Base-by-base conservation (phyloP, 2,888 invertebrate species). In the Cataglyphis rosenhaueri region DNA sequence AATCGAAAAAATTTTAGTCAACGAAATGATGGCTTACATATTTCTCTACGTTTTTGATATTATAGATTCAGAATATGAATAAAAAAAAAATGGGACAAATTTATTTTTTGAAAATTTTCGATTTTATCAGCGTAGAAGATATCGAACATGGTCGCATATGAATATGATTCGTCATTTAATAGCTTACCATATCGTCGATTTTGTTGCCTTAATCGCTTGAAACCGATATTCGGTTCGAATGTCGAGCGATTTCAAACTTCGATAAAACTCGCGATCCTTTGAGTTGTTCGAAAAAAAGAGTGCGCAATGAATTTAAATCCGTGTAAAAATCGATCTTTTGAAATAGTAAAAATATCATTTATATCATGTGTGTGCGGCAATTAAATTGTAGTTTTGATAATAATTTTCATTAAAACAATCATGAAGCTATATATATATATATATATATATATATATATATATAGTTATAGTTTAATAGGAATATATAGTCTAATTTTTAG, bases 131-230 rank as follows among this genome's bases (percentile, higher is more conserved):
- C 25, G 38, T 38, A 55, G 41, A 76, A 55, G 55, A 76, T 65
- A 41, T 55, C 38, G 38, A 55, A n/a, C 38, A 35, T 76, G 75
- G 29, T 66, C 76, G 65, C 21, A 25, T 12, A 38, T 38, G 76
- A 66, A 55, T 76, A 66, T 76, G 29, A 76, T 76, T 76, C 52
- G 65, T 76, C 66, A 55, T 55, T 76, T 76, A 76, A 76, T 76
- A 76, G 52, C 52, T 76, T 38, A 25, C 15, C 25, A 38, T 66
- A 76, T 38, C 55, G 52, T 68, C 25, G 55, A 55, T 41, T n/a
- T 68, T 38, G 29, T 48, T 52, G 75, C 18, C 10, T 21, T 57
- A 35, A 18, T 21, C 71, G 48, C 18, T 25, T 35, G 55, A 76
- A 76, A 38, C 55, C 68, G 68, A 76, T 76, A 76, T 66, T 57